These are phyloP conservation scores for Lasius fuliginosus DNA, from an alignment of 2,888 invertebrate genomes.

Conservation along the genomic window DNA sequence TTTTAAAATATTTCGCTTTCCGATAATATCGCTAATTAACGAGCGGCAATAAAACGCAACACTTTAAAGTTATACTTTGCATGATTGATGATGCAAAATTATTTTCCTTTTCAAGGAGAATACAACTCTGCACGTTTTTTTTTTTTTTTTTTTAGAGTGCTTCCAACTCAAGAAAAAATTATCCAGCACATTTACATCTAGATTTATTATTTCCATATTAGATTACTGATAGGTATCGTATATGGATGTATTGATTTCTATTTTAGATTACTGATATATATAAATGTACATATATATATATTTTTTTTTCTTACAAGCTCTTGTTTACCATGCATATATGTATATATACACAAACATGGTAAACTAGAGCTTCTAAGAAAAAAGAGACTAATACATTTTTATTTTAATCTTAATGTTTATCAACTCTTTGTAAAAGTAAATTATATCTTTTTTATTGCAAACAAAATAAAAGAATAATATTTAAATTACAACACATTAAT, in stretches of 20 bases:
- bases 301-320: too few relatives aligned
- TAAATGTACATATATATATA: too few relatives aligned
- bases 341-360: too few relatives aligned
- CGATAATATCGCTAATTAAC: constrained; percentile 63
- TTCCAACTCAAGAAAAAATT: not conserved
- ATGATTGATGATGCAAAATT: constrained; percentile 30
- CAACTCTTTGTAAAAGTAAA: not conserved
- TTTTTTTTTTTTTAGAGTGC: not conserved
- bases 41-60: constrained; percentile 12
- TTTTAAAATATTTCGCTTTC: constrained; percentile 51
- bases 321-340: too few relatives aligned
- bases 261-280: not conserved
- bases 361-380: not conserved
- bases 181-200: not conserved
- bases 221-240: not conserved
- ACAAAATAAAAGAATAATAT: not conserved
- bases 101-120: constrained; percentile 45
- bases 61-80: not conserved
- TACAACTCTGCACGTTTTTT: not conserved
- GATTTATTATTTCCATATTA: not conserved
- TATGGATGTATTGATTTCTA: too few relatives aligned
- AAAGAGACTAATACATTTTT: not conserved
- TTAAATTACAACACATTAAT: not conserved
- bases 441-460: not conserved
- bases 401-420: not conserved